Conservation (phyloP, 2,113 vertebrate genomes). For the Heloderma charlesbogerti region DNA sequence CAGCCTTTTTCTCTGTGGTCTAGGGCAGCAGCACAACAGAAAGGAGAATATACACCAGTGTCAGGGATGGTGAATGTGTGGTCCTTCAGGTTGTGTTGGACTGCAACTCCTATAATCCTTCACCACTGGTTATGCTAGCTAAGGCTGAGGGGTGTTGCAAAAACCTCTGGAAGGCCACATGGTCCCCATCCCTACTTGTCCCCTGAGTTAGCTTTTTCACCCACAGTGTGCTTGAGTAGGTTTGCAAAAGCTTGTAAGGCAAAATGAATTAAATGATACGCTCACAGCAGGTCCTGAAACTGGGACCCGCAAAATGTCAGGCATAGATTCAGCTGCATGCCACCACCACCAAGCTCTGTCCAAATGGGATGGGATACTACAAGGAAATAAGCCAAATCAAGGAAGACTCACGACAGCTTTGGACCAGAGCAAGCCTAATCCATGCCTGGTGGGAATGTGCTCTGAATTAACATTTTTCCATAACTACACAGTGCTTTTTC, state of each 20-base stretch:
- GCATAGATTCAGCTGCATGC: not conserved
- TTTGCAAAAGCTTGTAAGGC: too few species aligned
- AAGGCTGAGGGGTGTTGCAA: too few species aligned
- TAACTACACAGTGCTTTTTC: not conserved
- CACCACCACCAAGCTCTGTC: not conserved
- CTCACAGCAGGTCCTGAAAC: not conserved
- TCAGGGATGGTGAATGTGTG: too few species aligned
- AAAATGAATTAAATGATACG: not conserved
- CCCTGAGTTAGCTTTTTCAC: too few species aligned
- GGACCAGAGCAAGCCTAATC: not conserved
- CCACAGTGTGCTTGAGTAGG: too few species aligned
- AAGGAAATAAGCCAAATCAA: not conserved
- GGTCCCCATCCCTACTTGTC: too few species aligned
- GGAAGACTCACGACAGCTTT: not conserved
- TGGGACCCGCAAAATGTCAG: not conserved
- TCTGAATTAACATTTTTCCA: not conserved
- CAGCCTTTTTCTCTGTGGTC: not conserved
- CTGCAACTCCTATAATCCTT: too few species aligned
- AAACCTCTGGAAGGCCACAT: too few species aligned
- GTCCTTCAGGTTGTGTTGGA: too few species aligned
- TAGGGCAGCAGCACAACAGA: not conserved
- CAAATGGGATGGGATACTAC: not conserved
- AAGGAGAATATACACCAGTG: not conserved
- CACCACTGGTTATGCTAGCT: too few species aligned
- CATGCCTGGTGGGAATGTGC: not conserved